Base-by-base conservation (phyloP, 2,888 invertebrate genomes). In the Eilema depressum region DNA sequence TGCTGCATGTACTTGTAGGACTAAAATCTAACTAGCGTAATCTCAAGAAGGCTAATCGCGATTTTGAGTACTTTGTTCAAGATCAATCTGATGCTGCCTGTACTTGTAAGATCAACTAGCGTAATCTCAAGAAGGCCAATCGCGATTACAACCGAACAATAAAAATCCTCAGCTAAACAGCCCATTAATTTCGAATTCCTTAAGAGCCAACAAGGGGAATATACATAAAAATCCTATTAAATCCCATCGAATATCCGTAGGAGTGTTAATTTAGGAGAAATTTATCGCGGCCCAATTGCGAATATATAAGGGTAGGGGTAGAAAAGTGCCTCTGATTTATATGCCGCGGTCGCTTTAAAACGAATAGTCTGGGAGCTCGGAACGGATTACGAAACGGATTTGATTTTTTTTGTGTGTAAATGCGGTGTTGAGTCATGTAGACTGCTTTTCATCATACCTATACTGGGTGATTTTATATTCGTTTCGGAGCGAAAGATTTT, bases 251-350 rank as follows among this genome's bases (percentile, higher is more conserved):
- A 84, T 79, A 82, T 79, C 76, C 81, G 78, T 83, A 74, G 74
- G 83, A 83, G 86, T 88, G 91, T 89, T 90, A 90, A 90, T 90
- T 90, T 89, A 75, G 83, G 78, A 78, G 75, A 85, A 86, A 90
- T 90, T 89, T 90, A 90, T 90, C 85, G 86, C 80, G 71, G 83
- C 80, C 85, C 89, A 86, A 89, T 90, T 85, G 88, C 83, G 86
- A 86, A 90, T 90, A 88, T 89, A 90, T 90, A 89, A 88, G 83
- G 83, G 83, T 74, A 64, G 81, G 82, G 79, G 82, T 78, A 83
- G 87, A 87, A 88, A 88, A 89, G 87, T 87, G 82, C 76, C 76
- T 77, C 80, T 88, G 87, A 90, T 90, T 90, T 90, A 89, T 89
- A 81, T 74, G 81, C 76, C 71, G 84, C 79, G 84, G 85, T 84